Evolutionary conservation across 2,113 vertebrate genomes (phyloP), one percentile per base, ranked within the genome.

Genomic region (Oxygymnocypris stewartii): DNA sequence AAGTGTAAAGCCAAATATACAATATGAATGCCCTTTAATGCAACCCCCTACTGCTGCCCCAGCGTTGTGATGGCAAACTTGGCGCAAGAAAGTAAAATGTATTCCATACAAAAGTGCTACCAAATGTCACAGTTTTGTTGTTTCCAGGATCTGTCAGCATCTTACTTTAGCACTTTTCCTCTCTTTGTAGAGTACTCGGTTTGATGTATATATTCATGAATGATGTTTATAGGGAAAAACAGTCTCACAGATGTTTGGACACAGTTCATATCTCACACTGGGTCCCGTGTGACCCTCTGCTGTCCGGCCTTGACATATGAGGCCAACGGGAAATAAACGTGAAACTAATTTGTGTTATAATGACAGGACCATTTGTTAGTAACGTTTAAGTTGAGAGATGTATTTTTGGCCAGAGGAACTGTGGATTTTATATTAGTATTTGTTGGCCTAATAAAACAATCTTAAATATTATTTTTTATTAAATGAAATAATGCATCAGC

Each of bases 211-310:
- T 54, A n/a, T 59, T 69, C 75, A 75, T 86, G 59, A 87, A 89
- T 77, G 57, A 67, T 77, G 82, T 61, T 84, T 76, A 79, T 65
- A 35, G 28, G 40, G 85, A 51, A 65, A 89, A 75, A 69, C 49
- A 65, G n/a, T 31, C 49, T 79, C 78, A 65, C 86, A 89, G 85
- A 89, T 89, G 88, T 87, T 28, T 87, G 86, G 40, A 69, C 51
- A 78, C 73, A 82, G 76, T 81, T 89, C 74, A 79, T 47, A 37
- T 73, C 37, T 35, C 61, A 69, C 75, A 67, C 79, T 69, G 40
- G 37, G 40, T 79, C 67, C 23, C 59, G 9, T 54, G 51, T 67
- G 83, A 74, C 61, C 54, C 44, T 81, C n/a, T 4, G 13, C 28
- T 75, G 87, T 88, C 35, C 42, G 63, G 18, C 31, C 25, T 83